Evolutionary conservation across 2,797 vertebrate genomes (phyloP).

Genomic region (Brachymystax lenok): DNA sequence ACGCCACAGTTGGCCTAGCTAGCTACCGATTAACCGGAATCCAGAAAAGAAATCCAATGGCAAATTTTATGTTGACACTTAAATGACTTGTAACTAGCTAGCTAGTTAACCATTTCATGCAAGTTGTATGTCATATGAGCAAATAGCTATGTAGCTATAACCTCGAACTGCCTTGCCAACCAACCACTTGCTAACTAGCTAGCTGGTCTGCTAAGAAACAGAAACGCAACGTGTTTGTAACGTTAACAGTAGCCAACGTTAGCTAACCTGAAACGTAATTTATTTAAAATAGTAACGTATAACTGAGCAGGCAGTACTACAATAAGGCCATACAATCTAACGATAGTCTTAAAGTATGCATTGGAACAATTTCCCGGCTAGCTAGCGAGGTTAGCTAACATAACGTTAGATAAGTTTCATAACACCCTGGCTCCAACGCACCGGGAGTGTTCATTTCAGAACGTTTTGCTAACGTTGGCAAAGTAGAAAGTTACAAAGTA

Average conservation of each 20-base stretch:
- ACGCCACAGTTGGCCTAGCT: not conserved
- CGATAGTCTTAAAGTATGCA: not conserved
- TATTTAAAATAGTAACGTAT: not conserved
- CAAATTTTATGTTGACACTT: not conserved
- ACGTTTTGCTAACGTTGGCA: not conserved
- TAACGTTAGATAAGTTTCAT: constrained; percentile 10
- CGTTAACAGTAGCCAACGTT: constrained; percentile 10
- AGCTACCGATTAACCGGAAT: not conserved
- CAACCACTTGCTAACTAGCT: not conserved
- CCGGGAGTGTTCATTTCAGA: not conserved
- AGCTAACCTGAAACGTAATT: constrained; percentile 18
- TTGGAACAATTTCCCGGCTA: not conserved
- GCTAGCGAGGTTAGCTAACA: not conserved
- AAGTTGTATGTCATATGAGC: not conserved
- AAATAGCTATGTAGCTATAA: not conserved
- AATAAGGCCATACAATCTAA: not conserved
- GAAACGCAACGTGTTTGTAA: not conserved
- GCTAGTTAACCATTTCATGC: not conserved
- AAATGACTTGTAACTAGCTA: not conserved
- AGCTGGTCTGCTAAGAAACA: not conserved
- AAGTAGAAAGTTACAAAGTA: not conserved
- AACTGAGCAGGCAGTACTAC: not conserved
- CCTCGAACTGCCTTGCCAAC: not conserved
- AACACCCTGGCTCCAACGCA: not conserved
- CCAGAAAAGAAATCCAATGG: not conserved